Conservation (phyloP, 2,113 vertebrate species). For the Cyanoliseus patagonus region DNA sequence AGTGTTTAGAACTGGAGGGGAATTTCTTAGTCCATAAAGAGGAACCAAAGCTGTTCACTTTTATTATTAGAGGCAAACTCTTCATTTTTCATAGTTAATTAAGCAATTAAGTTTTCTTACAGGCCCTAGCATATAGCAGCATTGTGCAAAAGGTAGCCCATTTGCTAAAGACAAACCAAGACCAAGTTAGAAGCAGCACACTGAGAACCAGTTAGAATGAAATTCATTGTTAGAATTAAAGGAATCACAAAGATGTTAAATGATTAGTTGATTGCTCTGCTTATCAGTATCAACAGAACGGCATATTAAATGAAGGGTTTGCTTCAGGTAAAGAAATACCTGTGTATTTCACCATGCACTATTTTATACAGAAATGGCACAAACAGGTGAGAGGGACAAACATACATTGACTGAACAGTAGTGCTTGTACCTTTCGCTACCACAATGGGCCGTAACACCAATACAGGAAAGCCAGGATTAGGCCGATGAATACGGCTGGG, state of each 20-base stretch:
- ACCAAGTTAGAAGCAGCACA: slow-evolving; percentile 59
- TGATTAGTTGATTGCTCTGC: slow-evolving; percentile 76
- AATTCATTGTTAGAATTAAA: slow-evolving; percentile 71
- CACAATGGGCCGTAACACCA: slow-evolving; percentile 99
- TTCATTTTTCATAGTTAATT: slow-evolving; percentile 75
- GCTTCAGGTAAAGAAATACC: slow-evolving; percentile 72
- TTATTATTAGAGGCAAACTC: slow-evolving; percentile 75
- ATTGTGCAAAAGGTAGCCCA: slow-evolving; percentile 64
- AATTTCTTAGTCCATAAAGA: slow-evolving; percentile 59
- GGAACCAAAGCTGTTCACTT: slow-evolving; percentile 31
- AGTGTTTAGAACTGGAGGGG: slow-evolving; percentile 63
- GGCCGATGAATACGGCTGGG: slow-evolving; percentile 99
- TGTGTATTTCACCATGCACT: slow-evolving; percentile 84
- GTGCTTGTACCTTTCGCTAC: slow-evolving; percentile 99
- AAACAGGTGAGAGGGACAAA: slow-evolving; percentile 82
- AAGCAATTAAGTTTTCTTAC: slow-evolving; percentile 55
- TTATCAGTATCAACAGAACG: slow-evolving; percentile 57
- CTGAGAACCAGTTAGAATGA: slow-evolving; percentile 61
- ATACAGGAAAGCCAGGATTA: slow-evolving; percentile 99
- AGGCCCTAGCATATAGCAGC: slow-evolving; percentile 45
- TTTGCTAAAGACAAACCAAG: slow-evolving; percentile 71
- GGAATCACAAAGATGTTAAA: slow-evolving; percentile 83
- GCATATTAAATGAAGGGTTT: slow-evolving; percentile 81
- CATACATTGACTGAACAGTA: slow-evolving; percentile 84
- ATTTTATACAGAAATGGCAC: slow-evolving; percentile 81